Base-by-base conservation (phyloP, 92 coral and sea anemone genomes). In the Montipora capitata region DNA sequence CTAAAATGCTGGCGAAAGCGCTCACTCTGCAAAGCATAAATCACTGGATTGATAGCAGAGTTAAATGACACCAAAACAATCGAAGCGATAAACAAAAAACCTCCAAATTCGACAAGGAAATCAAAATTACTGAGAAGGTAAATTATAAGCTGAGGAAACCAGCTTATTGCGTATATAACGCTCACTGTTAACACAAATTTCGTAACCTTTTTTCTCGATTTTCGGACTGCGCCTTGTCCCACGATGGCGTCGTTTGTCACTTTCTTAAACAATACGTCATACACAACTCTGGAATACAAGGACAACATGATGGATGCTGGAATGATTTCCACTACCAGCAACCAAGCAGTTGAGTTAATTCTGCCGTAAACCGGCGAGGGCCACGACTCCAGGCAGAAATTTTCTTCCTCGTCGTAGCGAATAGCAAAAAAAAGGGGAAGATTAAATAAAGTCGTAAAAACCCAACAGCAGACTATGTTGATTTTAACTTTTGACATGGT, bases 41-140 rank as follows among this genome's bases (percentile, higher is more conserved):
- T 78, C 9, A 89, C 62, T 9, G 95, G 95, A 54, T 92, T 94
- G 10, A 94, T 74, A 5, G 94, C 95, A 7, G 97, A 87, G 88
- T 92, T 94, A 49, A 92, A 83, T 9, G 95, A 27, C 35, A 91
- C 94, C 94, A 91, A 76, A 72, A 87, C 94, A 82, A 91, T 92
- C 10, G 94, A 76, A 13, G 67, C 67, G 72, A 91, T 74, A 78
- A 87, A 91, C 5, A 75, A 56, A 4, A 91, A 72, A 42, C 69
- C 84, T n/a, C 94, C 94, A 76, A 91, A 87, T 45, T 72, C 1
- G 35, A 27, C 1, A 27, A 27, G 35, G 35, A 27, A 27, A 27
- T 1, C 35, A 27, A 27, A 27, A 8, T 80, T 48, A 57, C 91
- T 91, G 11, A 91, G 81, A 27, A 83, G 52, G 70, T 91, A 91